Evolutionary conservation across 1,140 invertebrate species (phyloP), one percentile per base, ranked within the genome.

Genomic region (Drosophila rhopaloa): DNA sequence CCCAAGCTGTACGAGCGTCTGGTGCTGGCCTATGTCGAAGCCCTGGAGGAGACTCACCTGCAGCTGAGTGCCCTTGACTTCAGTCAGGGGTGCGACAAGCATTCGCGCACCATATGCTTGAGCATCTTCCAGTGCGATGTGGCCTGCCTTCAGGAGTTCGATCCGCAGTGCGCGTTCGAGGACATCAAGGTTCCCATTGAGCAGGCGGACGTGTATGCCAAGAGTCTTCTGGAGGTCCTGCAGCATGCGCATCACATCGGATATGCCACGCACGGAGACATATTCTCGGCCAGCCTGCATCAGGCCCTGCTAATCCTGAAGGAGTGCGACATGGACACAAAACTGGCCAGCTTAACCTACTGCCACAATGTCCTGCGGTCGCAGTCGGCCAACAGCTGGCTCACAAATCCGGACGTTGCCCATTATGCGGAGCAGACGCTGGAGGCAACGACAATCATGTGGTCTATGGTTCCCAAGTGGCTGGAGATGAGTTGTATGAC

Each of bases 301-400:
- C 76, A 81, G 48, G 81, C 71, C 0, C 48, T 91, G 5, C 78
- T 89, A 2, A 77, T 80, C 0, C 54, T 91, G 7, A 84, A 80
- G 5, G 90, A 90, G 48, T 90, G 78, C 55, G 79, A 85, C 41
- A 66, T 91, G 55, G 66, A 76, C 27, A 82, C 81, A 0, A 91
- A 91, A 13, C 38, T 91, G 9, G 35, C 56, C 3, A 76, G 85
- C 19, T 19, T 91, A 13, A 48, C 46, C 8, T 91, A 91, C 63
- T 90, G 86, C 4, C 58, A 76, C 19, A 29, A 44, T 2, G 85
- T 91, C n/a, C 65, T 91, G 6, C 51, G 68, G 16, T 54, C 46
- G 0, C 84, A 90, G 29, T 54, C 66, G 1, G 10, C n/a, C 1
- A 13, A 24, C 4, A 73, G 51, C 13, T 89, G 80, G 77, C 27